Evolutionary conservation across 2,888 invertebrate genomes (phyloP), one percentile per base, ranked within the genome.

Genomic region (Thelaira solivaga): DNA sequence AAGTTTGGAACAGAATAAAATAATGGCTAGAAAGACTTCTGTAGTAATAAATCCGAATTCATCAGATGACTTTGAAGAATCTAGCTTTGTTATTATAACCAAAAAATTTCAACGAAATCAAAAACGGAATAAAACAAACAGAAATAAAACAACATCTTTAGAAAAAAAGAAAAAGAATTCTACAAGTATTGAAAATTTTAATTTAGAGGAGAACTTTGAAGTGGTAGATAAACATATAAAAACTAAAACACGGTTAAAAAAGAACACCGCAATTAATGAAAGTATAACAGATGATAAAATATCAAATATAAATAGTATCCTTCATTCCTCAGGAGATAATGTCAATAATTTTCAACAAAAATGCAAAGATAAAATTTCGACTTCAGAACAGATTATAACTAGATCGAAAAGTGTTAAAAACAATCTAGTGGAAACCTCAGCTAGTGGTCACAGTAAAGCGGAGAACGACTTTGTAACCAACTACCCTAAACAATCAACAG

Each of bases 51-150:
- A 11, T 22, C 10, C 1, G 10, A 51, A 45, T 7, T 77, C 78
- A 0, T 71, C 69, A 2, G 78, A 78, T 2, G 53, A 68, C 22
- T 78, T 78, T 36, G 74, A 74, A 74, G 53, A 8, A 16, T 13
- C 64, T 1, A 24, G 59, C 13, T 8, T 41, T 0, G n/a, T 24
- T 16, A 24, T 41, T 13, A 49, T 4, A 13, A 11, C 31, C 6
- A 47, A 57, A 43, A 41, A 16, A 22, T 6, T n/a, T 6, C 55
- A 7, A 10, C 1, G 24, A 1, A 45, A 8, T 8, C 65, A 51
- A 61, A 18, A 16, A 5, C n/a, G n/a, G n/a, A 34, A 49, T 24
- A 4, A 11, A 1, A n/a, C 13, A 6, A 2, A 5, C 26, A 65
- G 29, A 10, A 0, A 4, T 2, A 34, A 18, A 26, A 34, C 1